These are phyloP conservation scores for Parauchenoglanis ngamensis DNA, from an alignment of 2,797 vertebrate genomes.

Conservation along the genomic window DNA sequence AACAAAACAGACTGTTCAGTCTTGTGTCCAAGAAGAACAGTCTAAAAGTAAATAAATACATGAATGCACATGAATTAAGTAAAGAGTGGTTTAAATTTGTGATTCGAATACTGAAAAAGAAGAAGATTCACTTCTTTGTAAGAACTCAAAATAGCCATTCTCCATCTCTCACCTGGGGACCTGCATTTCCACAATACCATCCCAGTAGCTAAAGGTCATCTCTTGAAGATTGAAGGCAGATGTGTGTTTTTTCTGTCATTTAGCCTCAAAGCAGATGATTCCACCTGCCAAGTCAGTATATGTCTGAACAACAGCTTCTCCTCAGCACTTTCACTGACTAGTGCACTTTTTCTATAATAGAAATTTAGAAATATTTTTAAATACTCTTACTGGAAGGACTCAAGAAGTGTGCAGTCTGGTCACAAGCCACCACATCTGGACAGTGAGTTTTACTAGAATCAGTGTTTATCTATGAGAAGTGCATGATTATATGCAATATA, in stretches of 20 bases:
- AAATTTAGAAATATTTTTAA: slow-evolving; percentile 59
- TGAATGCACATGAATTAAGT: neutral
- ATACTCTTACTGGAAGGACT: slow-evolving; percentile 71
- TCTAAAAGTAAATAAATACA: neutral
- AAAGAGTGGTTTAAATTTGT: neutral
- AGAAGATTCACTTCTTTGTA: neutral
- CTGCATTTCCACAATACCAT: slow-evolving; percentile 36
- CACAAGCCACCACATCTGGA: slow-evolving; percentile 69
- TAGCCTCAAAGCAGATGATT: slow-evolving; percentile 38
- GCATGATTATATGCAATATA: slow-evolving; percentile 73
- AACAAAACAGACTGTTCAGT: neutral
- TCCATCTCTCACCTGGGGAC: slow-evolving; percentile 18
- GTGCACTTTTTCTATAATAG: slow-evolving; percentile 3
- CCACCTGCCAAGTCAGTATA: slow-evolving; percentile 49
- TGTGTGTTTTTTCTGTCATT: slow-evolving; percentile 46
- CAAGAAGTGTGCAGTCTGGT: slow-evolving; percentile 70
- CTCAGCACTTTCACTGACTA: slow-evolving; percentile 15
- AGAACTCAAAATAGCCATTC: neutral
- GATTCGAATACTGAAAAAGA: neutral
- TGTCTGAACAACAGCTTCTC: slow-evolving; percentile 24
- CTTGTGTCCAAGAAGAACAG: neutral
- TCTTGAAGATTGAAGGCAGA: slow-evolving; percentile 34
- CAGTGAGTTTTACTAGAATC: slow-evolving; percentile 70
- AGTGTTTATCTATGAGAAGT: slow-evolving; percentile 72
- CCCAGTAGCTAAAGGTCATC: slow-evolving; percentile 13